These are phyloP conservation scores for Lasiurus cinereus DNA, from an alignment of 2,113 vertebrate genomes.

Conservation along the genomic window DNA sequence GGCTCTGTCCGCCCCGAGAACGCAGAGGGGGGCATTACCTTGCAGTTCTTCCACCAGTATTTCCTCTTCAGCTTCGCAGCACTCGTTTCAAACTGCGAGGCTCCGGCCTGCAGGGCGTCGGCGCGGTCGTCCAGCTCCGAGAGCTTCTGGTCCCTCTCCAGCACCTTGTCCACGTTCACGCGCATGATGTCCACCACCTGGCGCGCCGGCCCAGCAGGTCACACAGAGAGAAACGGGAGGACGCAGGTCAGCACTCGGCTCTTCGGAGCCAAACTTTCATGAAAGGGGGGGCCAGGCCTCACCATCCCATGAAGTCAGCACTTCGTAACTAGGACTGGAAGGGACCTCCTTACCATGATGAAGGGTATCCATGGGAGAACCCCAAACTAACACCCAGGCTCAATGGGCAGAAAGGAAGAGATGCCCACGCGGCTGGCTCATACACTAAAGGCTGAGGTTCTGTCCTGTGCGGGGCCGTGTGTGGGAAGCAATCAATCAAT, in stretches of 20 bases:
- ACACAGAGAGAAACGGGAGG: neutral
- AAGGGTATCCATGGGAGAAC: neutral
- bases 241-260: neutral
- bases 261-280: neutral
- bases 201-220: neutral
- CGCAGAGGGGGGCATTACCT: conserved; percentile 81
- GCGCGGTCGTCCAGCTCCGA: conserved; percentile 96
- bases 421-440: neutral
- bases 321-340: neutral
- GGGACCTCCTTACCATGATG: neutral
- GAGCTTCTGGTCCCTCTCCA: conserved; percentile 97
- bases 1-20: neutral
- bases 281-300: neutral
- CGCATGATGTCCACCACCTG: conserved; percentile 99
- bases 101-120: conserved; percentile 96
- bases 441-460: neutral
- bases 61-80: conserved; percentile 91
- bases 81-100: conserved; percentile 97
- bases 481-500: neutral
- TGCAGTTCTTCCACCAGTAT: conserved; percentile 93
- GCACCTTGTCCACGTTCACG: conserved; percentile 97
- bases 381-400: neutral
- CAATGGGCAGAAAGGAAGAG: neutral
- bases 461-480: neutral
- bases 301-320: neutral